Percentiles rank a stretch among this genome's conserved stretches.
Evolutionary conservation across 2,797 vertebrate species (phyloP).

Genomic region (Rhynchonycteris naso): DNA sequence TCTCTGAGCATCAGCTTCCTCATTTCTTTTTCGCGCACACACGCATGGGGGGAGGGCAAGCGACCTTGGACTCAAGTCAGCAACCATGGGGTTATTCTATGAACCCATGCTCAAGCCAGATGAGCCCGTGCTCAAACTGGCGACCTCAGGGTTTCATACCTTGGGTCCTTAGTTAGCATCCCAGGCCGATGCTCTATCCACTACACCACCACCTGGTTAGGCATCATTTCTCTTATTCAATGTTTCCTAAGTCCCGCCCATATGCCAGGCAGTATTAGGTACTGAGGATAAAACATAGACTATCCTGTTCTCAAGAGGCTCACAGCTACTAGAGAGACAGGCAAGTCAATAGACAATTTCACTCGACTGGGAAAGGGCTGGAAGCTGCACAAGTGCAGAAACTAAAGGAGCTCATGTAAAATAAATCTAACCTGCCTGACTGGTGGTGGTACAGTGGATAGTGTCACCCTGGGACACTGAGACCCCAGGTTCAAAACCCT

Average conservation of each 20-base stretch:
- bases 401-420: neutral
- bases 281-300: neutral
- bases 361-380: neutral
- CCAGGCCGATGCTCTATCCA: no score
- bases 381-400: neutral
- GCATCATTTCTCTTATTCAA: neutral
- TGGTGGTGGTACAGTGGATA: no score
- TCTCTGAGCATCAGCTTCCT: neutral
- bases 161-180: no score
- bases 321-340: neutral
- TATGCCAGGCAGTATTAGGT: neutral
- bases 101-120: no score
- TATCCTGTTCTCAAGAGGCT: neutral
- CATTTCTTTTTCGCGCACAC: neutral
- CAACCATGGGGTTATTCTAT: no score
- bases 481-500: no score
- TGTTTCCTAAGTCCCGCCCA: neutral
- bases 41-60: no score
- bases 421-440: neutral
- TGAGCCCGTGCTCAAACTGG: no score
- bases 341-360: neutral
- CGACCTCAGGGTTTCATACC: no score
- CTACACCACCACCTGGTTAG: no score
- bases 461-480: no score
- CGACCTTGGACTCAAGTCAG: no score